Conservation (phyloP, 2,113 vertebrate species). For the Neotoma lepida region DNA sequence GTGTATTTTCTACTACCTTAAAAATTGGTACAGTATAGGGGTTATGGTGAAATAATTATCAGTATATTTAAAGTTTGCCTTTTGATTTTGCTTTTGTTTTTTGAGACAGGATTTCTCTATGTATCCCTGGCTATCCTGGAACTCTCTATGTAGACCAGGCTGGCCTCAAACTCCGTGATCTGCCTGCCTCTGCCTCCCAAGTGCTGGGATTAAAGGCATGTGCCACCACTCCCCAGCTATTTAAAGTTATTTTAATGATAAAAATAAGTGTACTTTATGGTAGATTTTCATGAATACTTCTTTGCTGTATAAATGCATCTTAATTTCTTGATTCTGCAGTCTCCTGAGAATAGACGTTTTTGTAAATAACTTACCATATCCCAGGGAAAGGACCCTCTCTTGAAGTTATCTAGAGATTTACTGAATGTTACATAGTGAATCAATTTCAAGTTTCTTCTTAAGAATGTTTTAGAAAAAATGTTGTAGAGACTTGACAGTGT, state of each 20-base stretch:
- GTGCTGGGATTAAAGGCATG: neutral
- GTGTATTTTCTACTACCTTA: neutral
- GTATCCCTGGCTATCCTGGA: neutral
- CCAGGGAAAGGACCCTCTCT: constrained; percentile 57
- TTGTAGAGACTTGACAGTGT: neutral
- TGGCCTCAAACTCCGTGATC: neutral
- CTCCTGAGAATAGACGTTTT: constrained; percentile 54
- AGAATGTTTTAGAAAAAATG: neutral
- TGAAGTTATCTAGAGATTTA: constrained; percentile 65
- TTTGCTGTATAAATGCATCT: constrained; percentile 68
- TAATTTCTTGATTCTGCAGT: constrained; percentile 61
- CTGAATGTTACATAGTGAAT: constrained; percentile 47
- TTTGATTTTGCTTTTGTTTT: neutral
- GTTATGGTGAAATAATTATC: constrained; percentile 26
- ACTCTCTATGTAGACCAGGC: neutral
- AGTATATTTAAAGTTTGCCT: neutral
- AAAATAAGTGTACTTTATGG: constrained; percentile 49
- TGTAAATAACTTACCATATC: constrained; percentile 61
- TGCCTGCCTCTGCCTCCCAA: neutral
- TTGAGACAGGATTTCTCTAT: neutral
- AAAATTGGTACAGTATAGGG: neutral
- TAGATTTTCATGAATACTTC: constrained; percentile 59
- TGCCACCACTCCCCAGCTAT: neutral
- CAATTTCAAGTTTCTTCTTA: constrained; percentile 60
- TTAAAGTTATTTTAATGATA: neutral